Conservation (phyloP, 2,113 vertebrate genomes). For the Nothoprocta pentlandii region DNA sequence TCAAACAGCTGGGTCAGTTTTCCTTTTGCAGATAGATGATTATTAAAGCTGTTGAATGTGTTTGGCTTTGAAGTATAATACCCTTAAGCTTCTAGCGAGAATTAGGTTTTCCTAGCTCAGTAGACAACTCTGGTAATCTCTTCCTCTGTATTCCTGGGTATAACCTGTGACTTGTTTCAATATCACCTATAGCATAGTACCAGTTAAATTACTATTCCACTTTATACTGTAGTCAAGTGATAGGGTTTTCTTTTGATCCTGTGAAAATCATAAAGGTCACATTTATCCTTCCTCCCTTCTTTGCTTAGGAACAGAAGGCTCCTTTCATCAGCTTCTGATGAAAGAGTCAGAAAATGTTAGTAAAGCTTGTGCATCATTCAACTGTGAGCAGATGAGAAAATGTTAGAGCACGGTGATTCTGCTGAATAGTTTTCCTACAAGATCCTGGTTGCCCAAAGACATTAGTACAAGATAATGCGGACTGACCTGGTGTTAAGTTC, state of each 20-base stretch:
- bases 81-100: not conserved
- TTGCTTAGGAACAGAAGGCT: not conserved
- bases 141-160: not conserved
- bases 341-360: not conserved
- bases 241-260: not conserved
- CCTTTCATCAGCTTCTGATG: not conserved
- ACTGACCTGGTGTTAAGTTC: not conserved
- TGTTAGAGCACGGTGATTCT: not conserved
- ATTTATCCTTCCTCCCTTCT: not conserved
- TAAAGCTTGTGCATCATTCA: not conserved
- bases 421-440: not conserved
- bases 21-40: not conserved
- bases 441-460: not conserved
- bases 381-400: not conserved
- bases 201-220: not conserved
- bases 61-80: constrained; percentile 24
- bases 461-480: not conserved
- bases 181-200: not conserved
- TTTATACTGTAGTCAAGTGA: not conserved
- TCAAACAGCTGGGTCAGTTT: not conserved
- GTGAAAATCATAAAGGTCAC: not conserved
- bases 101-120: not conserved
- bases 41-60: not conserved
- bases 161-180: not conserved
- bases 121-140: not conserved